These are phyloP conservation scores for Drosophila ficusphila DNA, from an alignment of 1,140 invertebrate species.

Conservation along the genomic window DNA sequence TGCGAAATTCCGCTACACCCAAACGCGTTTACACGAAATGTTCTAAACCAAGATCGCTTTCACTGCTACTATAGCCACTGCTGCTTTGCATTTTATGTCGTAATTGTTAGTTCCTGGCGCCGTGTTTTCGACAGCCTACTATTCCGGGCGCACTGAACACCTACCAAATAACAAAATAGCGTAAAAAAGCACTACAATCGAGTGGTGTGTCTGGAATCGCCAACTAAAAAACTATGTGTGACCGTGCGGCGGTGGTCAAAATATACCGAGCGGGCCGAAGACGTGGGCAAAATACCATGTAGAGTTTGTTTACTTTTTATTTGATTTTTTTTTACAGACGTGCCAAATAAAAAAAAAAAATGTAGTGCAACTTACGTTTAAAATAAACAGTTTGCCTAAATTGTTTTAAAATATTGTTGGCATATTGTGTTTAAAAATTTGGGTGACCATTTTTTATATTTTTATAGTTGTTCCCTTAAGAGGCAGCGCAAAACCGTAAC, in stretches of 20 bases:
- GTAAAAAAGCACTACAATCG: constrained; percentile 67
- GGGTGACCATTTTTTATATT: background rate
- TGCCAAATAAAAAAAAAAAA: too few species aligned
- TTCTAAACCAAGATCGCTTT: constrained; percentile 51
- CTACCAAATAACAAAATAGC: constrained; percentile 78
- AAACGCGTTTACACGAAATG: constrained; percentile 57
- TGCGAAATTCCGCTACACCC: constrained; percentile 66
- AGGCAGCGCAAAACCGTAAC: background rate
- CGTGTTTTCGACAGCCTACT: background rate
- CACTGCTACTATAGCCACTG: constrained; percentile 5
- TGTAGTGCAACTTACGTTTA: too few species aligned
- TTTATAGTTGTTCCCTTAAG: background rate
- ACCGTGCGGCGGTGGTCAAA: constrained; percentile 1
- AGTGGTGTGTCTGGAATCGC: constrained; percentile 58
- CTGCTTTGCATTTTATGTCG: background rate
- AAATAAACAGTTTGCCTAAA: too few species aligned
- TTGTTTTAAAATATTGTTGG: background rate
- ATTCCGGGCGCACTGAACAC: constrained; percentile 17
- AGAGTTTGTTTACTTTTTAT: too few species aligned
- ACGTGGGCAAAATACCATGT: too few species aligned
- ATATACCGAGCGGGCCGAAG: background rate
- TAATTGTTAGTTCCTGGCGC: constrained; percentile 2
- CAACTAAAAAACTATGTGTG: constrained; percentile 61
- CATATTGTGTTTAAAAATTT: too few species aligned
- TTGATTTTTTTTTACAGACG: too few species aligned